Base-by-base conservation (phyloP, 1,140 invertebrate genomes). In the Pseudomyrmex flavicornis region DNA sequence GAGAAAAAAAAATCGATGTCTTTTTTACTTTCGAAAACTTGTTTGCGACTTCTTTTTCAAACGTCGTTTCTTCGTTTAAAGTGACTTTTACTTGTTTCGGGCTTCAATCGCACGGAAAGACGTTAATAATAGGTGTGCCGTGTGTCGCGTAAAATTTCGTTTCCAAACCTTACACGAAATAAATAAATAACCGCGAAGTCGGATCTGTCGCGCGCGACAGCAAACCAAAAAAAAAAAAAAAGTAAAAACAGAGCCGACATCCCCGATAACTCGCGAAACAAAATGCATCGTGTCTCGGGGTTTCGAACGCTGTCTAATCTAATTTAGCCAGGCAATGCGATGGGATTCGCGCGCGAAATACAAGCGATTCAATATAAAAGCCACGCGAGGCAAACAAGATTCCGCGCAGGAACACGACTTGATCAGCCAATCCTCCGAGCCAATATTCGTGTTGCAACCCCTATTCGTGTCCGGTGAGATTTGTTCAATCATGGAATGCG, bases 371-470 rank as follows among this genome's bases (percentile, higher is more conserved):
- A 86, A 89, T 88, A 89, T 89, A 89, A 89, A 89, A 89, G 85
- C 85, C 68, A 87, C 85, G 82, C 65, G 82, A 76, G 65, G 80
- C 85, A 89, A 89, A 89, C 85, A 85, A 89, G 77, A 89, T 89
- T 85, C 63, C 59, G 75, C 74, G 52, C 73, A 82, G 72, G 69
- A 85, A 89, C 85, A 84, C 77, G 87, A 87, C 85, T 87, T 89
- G 85, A 89, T 89, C 87, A 87, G 82, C 85, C 85, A 89, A 89
- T 89, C 87, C 82, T 87, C 77, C 87, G 82, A 83, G 75, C 87
- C 88, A 89, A 89, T 89, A 89, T 89, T 89, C 87, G 80, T 77
- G 54, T 62, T 68, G 73, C 58, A 46, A 59, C 85, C 87, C 84
- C 66, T 89, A 68, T 85, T 86, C 70, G 63, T 85, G 75, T 83